Conservation (phyloP, 2,888 invertebrate genomes). For the Apodemia duryi region DNA sequence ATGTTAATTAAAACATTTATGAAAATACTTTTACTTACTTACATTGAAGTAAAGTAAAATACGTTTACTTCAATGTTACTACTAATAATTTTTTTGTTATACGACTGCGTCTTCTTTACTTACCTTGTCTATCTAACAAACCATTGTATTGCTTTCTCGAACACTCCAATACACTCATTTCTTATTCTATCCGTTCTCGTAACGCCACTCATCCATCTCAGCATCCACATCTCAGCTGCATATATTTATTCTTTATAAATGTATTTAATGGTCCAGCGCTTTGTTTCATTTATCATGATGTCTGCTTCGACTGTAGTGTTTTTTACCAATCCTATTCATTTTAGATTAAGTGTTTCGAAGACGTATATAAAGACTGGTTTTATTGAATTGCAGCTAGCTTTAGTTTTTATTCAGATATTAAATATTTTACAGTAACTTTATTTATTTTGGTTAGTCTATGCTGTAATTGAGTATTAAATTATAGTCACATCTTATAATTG, state of each 20-base stretch:
- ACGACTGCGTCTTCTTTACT: too few relatives aligned
- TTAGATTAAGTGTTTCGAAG: not conserved
- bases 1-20: too few relatives aligned
- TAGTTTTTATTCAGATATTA: too few relatives aligned
- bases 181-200: conserved; percentile 9
- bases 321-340: not conserved
- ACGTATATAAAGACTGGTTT: not conserved
- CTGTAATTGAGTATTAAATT: too few relatives aligned
- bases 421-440: too few relatives aligned
- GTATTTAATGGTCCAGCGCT: not conserved
- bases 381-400: not conserved
- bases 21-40: too few relatives aligned
- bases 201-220: conserved; percentile 11
- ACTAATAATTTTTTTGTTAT: too few relatives aligned
- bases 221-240: conserved; percentile 5
- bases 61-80: too few relatives aligned
- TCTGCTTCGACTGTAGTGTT: not conserved
- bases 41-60: too few relatives aligned
- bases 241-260: not conserved
- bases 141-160: not conserved
- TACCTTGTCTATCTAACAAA: not conserved
- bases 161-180: conserved; percentile 5
- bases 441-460: too few relatives aligned
- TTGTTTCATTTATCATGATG: conserved; percentile 1
- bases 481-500: too few relatives aligned